A percentile compares a stretch with the other conserved stretches of the same genome.
Evolutionary conservation across 2,797 vertebrate genomes (phyloP).

Genomic region (Eulemur albifrons): DNA sequence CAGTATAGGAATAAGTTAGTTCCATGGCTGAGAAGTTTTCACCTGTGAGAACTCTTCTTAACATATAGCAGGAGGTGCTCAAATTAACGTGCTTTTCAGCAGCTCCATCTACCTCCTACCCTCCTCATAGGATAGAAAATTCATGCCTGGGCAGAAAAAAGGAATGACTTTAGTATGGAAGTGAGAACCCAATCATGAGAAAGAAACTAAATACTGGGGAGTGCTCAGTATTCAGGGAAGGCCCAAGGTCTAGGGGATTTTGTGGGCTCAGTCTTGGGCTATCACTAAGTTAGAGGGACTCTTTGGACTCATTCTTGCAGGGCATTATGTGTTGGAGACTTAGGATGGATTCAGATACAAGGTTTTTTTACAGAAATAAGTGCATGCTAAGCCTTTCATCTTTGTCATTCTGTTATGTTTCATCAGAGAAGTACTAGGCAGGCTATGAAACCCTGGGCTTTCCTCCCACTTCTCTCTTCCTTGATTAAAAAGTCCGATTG

Average conservation of each 20-base stretch:
- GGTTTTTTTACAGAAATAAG: neutral
- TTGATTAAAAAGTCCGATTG: neutral
- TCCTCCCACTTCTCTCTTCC: neutral
- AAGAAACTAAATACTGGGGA: neutral
- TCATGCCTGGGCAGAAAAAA: neutral
- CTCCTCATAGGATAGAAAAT: neutral
- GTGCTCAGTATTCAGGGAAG: neutral
- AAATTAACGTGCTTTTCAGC: slow-evolving; percentile 21
- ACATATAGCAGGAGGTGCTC: slow-evolving; percentile 12
- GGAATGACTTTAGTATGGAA: neutral
- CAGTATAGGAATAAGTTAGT: neutral
- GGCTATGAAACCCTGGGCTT: neutral
- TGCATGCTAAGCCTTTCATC: neutral
- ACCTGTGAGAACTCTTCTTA: neutral
- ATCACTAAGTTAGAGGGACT: neutral
- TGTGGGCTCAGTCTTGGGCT: neutral
- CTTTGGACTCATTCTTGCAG: neutral
- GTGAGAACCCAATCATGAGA: neutral
- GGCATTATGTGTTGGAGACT: neutral
- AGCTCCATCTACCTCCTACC: neutral
- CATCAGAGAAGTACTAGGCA: neutral
- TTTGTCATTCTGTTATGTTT: neutral
- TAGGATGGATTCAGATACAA: neutral
- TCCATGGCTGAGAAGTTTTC: neutral
- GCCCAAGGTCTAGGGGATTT: neutral